Conservation (phyloP, 2,797 vertebrate genomes). For the Myiotriccus ornatus region DNA sequence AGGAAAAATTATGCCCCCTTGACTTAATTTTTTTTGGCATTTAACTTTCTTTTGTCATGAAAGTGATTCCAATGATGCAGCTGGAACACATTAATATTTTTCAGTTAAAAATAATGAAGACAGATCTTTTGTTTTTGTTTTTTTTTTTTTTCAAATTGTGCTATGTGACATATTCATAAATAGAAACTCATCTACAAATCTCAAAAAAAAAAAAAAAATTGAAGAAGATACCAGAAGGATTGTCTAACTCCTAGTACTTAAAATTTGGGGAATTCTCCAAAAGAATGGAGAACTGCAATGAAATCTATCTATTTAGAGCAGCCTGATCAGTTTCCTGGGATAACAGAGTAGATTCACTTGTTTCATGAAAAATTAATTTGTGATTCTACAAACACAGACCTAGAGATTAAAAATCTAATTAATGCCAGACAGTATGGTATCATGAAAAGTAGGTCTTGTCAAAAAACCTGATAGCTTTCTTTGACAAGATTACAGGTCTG, state of each 20-base stretch:
- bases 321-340: background rate
- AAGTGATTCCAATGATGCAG: background rate
- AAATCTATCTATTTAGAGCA: background rate
- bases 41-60: background rate
- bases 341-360: background rate
- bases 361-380: slow-evolving; percentile 4
- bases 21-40: background rate
- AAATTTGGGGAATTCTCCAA: background rate
- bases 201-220: background rate
- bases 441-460: slow-evolving; percentile 11
- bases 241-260: background rate
- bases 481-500: background rate
- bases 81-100: background rate
- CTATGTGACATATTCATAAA: background rate
- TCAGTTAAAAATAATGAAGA: background rate
- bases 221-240: background rate
- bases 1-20: background rate
- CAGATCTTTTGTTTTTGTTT: background rate
- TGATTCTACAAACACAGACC: slow-evolving; percentile 8
- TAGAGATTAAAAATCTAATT: slow-evolving; percentile 52
- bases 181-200: background rate
- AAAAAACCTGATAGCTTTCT: slow-evolving; percentile 13
- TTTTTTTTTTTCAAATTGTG: background rate
- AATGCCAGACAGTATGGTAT: slow-evolving; percentile 6
- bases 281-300: background rate